Evolutionary conservation across 2,888 invertebrate species (phyloP), one percentile per base, ranked within the genome.

Genomic region (Drosophila fulvimacula): DNA sequence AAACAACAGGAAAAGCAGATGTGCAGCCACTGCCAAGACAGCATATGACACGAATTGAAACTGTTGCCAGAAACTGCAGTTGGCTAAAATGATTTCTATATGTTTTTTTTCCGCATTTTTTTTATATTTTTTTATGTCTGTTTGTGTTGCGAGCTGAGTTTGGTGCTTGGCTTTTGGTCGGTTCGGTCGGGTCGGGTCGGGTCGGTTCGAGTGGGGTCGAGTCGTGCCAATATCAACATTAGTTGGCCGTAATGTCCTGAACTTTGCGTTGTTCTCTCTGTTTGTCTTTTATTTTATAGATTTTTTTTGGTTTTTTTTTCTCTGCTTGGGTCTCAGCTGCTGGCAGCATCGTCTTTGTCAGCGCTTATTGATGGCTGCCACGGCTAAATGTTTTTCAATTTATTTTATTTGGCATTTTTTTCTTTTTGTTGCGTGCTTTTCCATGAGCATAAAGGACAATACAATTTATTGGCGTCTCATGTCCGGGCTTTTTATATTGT

Each of bases 301-400:
- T 51, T 19, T 51, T 21, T 5, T 13, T 30, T 52, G 21, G 49
- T 0, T 15, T 34, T 19, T 41, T 10, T 24, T 38, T 38, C 62
- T 58, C 55, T 36, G 19, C 17, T 51, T 38, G 32, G 73, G 89
- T 69, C 87, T 87, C 84, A 85, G 85, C 84, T 87, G 79, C 61
- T 78, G 88, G 84, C 84, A 85, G 81, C 80, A 69, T 79, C 90
- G 77, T 76, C 78, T 77, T 70, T 88, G 83, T 83, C 88, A 80
- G 88, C 83, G 88, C 86, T 85, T 85, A 85, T 85, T 85, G 85
- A 89, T 85, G 82, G 79, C 84, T 69, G 81, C 71, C 66, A 61
- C 69, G 71, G 84, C 85, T 87, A 85, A 89, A 89, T 89, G 85
- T 87, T 85, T 85, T 85, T 89, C 85, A 89, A 85, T 85, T 89